phyloP scores from a whole-genome alignment of 2,113 vertebrate genomes.

The Camelus dromedarius region DNA sequence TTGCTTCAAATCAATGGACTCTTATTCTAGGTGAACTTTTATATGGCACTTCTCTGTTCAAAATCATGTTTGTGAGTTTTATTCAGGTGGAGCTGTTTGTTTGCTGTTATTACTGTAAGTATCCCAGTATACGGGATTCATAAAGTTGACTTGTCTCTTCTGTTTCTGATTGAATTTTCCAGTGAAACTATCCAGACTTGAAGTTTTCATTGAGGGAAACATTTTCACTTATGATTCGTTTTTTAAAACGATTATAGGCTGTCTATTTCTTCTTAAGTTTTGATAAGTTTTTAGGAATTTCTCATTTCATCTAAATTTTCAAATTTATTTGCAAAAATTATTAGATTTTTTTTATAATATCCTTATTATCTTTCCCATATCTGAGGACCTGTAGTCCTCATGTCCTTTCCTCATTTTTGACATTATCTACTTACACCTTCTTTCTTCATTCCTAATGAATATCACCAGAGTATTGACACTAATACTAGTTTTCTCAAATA shows the following conservation, averaged over 20 bases:
- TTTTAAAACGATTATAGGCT: not conserved
- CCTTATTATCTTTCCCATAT: not conserved
- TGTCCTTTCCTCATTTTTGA: not conserved
- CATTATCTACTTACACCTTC: not conserved
- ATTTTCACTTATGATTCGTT: not conserved
- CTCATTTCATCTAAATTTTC: not conserved
- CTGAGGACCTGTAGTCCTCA: not conserved
- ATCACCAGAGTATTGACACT: not conserved
- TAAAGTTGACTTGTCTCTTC: not conserved
- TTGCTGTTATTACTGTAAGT: fast-evolving
- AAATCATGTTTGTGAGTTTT: not conserved
- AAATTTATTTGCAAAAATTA: not conserved
- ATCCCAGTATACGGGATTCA: fast-evolving
- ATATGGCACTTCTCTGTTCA: not conserved
- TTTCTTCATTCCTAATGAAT: not conserved
- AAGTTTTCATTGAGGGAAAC: not conserved
- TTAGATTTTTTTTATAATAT: not conserved
- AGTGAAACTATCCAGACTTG: not conserved
- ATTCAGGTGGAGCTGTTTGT: too few relatives aligned
- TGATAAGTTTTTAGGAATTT: not conserved
- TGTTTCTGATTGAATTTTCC: not conserved
- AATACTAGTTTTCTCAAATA: not conserved
- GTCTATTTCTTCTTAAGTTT: not conserved
- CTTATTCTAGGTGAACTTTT: fast-evolving
- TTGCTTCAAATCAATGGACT: fast-evolving